phyloP scores from a whole-genome alignment of 2,113 vertebrate species.

The Hyperopisus bebe region DNA sequence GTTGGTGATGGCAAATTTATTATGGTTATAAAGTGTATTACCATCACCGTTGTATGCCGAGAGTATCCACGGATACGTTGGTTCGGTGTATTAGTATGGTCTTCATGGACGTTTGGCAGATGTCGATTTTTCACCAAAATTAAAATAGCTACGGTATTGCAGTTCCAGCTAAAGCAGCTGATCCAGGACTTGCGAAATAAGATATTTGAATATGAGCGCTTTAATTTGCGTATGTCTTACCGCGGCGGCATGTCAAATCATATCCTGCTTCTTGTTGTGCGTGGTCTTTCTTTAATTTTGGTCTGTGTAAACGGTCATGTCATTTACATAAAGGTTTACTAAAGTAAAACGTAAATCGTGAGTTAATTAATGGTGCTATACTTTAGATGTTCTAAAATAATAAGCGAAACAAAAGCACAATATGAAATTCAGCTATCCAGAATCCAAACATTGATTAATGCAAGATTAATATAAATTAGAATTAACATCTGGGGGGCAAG shows the following conservation, averaged over 20 bases:
- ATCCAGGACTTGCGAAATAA: neutral
- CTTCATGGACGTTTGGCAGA: neutral
- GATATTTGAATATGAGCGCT: neutral
- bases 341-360: neutral
- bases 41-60: neutral
- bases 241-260: neutral
- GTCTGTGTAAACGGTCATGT: neutral
- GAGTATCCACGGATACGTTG: neutral
- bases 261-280: neutral
- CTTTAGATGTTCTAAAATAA: neutral
- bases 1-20: slow-evolving; percentile 8
- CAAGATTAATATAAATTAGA: neutral
- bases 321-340: neutral
- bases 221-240: neutral
- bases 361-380: neutral
- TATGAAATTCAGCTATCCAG: neutral
- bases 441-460: neutral
- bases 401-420: neutral
- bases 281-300: neutral
- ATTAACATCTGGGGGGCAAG: neutral
- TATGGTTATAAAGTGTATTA: neutral
- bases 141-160: neutral
- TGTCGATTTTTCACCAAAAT: neutral
- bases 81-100: neutral
- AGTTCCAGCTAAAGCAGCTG: neutral